Percentiles rank a stretch among this genome's conserved stretches.
phyloP scores from a whole-genome alignment of 2,888 invertebrate genomes.

The Cartodere bifasciata region DNA sequence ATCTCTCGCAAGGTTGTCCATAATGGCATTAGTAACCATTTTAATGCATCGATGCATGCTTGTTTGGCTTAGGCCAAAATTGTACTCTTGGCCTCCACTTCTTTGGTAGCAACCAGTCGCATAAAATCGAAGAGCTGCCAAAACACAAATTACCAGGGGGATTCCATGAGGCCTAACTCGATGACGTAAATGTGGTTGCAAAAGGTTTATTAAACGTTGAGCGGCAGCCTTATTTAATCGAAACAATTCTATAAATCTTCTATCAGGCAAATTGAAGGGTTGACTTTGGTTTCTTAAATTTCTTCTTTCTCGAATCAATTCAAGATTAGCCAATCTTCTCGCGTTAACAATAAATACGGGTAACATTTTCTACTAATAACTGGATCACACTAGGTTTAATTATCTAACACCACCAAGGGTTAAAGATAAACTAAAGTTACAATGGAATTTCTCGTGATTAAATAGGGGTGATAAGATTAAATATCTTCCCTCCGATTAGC shows the following conservation, averaged over 20 bases:
- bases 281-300: constrained; percentile 5
- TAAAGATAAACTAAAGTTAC: no score
- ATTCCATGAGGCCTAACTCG: constrained; percentile 1
- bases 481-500: no score
- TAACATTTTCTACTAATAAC: no score
- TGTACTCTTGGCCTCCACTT: constrained; percentile 8
- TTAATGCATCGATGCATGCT: constrained; percentile 9
- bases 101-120: constrained; percentile 8
- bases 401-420: no score
- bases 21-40: constrained; percentile 3
- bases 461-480: no score
- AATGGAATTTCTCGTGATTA: no score
- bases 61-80: constrained; percentile 7
- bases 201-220: constrained; percentile 1
- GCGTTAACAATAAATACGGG: no score
- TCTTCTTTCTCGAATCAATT: no score
- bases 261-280: constrained; percentile 6
- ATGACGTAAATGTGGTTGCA: constrained; percentile 5
- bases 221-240: constrained; percentile 3
- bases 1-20: background rate
- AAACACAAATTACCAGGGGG: constrained; percentile 4
- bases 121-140: constrained; percentile 7
- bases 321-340: no score
- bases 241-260: constrained; percentile 6
- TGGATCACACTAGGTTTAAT: no score